Conservation (phyloP, 2,113 vertebrate species). For the Chamaea fasciata region DNA sequence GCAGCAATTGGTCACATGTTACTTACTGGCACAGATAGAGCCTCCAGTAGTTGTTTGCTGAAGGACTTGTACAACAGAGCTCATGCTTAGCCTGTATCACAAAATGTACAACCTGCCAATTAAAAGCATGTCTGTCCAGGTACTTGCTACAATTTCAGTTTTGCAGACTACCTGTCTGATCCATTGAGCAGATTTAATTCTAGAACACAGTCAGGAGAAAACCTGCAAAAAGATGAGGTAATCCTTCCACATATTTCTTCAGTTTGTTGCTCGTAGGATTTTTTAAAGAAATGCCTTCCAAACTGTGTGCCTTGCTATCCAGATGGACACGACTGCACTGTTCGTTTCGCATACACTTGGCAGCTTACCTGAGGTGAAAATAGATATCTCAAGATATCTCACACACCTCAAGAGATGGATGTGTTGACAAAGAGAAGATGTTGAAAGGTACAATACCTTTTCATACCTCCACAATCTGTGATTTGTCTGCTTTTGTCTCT, state of each 20-base stretch:
- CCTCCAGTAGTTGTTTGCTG: not conserved
- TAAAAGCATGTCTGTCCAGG: not conserved
- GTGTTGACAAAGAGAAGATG: conserved; percentile 14
- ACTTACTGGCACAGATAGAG: not conserved
- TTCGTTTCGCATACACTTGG: not conserved
- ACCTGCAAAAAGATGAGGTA: not conserved
- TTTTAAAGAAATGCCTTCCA: not conserved
- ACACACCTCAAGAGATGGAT: not conserved
- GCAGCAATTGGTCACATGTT: not conserved
- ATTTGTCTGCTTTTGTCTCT: not conserved
- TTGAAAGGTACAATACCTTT: conserved; percentile 11
- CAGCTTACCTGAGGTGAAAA: conserved; percentile 35
- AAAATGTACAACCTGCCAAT: not conserved
- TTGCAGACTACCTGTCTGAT: not conserved
- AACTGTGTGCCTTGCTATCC: not conserved
- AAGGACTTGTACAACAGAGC: not conserved
- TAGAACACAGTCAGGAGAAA: not conserved
- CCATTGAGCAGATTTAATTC: not conserved
- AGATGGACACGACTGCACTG: not conserved
- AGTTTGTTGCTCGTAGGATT: no score
- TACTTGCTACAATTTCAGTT: not conserved
- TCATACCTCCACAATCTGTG: not conserved
- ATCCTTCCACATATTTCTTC: not conserved
- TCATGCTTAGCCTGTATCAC: not conserved
- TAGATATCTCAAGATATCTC: not conserved